Conservation (phyloP, 1,140 invertebrate species). For the Sitobion miscanthi region DNA sequence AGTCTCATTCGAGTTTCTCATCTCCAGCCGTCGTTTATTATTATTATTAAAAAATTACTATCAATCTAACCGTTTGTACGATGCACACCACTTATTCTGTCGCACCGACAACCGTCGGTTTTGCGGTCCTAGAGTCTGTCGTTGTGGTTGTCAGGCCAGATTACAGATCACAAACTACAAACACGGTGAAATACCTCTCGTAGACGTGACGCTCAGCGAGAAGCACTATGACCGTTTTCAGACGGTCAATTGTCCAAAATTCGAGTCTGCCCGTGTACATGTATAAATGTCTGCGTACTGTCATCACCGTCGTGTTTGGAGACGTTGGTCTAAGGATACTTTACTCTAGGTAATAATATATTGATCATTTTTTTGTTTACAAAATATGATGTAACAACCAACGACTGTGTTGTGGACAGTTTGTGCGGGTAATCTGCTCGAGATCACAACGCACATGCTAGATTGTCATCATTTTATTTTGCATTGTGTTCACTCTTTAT, state of each 20-base stretch:
- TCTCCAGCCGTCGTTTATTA: not conserved
- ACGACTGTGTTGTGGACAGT: not conserved
- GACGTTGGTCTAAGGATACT: constrained; percentile 83
- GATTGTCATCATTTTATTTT: not conserved
- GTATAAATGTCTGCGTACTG: constrained; percentile 80
- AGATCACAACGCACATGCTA: not conserved
- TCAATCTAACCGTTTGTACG: not conserved
- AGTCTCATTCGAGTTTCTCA: not conserved
- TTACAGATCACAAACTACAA: not conserved
- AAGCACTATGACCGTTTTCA: constrained; percentile 65
- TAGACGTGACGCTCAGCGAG: constrained; percentile 23
- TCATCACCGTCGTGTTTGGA: constrained; percentile 79
- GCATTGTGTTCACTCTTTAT: no score
- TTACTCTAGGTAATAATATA: constrained; percentile 75
- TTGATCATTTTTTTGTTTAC: not conserved
- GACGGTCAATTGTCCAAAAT: constrained; percentile 69
- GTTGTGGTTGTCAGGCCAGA: no score
- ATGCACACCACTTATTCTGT: not conserved
- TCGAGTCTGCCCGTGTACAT: constrained; percentile 75
- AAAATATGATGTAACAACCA: not conserved
- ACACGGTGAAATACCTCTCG: constrained; percentile 35
- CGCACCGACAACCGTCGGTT: not conserved
- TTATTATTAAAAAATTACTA: not conserved
- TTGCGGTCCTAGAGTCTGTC: not conserved
- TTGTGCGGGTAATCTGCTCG: not conserved